These are phyloP conservation scores for Fopius arisanus DNA, from an alignment of 1,140 invertebrate genomes.

Conservation along the genomic window DNA sequence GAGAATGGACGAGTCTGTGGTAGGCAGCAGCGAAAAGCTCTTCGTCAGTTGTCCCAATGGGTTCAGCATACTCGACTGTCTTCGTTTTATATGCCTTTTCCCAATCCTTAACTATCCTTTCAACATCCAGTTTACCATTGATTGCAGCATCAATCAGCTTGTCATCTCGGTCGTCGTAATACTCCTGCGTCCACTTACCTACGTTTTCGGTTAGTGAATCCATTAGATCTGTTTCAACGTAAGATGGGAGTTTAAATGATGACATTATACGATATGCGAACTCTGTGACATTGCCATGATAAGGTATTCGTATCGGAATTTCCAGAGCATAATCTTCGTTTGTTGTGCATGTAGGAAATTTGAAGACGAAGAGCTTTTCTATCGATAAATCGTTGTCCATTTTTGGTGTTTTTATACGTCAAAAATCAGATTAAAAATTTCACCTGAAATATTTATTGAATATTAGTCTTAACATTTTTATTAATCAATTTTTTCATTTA, in stretches of 20 bases:
- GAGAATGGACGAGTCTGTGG: slow-evolving; percentile 83
- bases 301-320: slow-evolving; percentile 71
- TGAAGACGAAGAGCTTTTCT: slow-evolving; percentile 66
- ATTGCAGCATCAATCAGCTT: slow-evolving; percentile 64
- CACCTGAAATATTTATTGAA: too few species aligned
- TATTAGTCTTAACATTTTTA: too few species aligned
- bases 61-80: slow-evolving; percentile 71
- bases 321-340: slow-evolving; percentile 68
- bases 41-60: slow-evolving; percentile 76
- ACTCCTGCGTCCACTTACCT: slow-evolving; percentile 64
- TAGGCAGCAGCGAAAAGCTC: slow-evolving; percentile 83
- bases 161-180: slow-evolving; percentile 67
- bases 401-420: background rate
- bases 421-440: too few species aligned
- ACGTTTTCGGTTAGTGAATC: slow-evolving; percentile 64
- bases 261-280: slow-evolving; percentile 73
- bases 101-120: slow-evolving; percentile 74
- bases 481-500: too few species aligned
- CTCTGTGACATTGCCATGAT: slow-evolving; percentile 69
- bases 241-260: slow-evolving; percentile 76
- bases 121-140: slow-evolving; percentile 69
- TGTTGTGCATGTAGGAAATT: slow-evolving; percentile 70
- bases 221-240: slow-evolving; percentile 69
- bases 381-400: slow-evolving; percentile 57
- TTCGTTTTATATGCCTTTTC: slow-evolving; percentile 76